Evolutionary conservation across 2,113 vertebrate species (phyloP).

Genomic region (Cinclus mexicanus): DNA sequence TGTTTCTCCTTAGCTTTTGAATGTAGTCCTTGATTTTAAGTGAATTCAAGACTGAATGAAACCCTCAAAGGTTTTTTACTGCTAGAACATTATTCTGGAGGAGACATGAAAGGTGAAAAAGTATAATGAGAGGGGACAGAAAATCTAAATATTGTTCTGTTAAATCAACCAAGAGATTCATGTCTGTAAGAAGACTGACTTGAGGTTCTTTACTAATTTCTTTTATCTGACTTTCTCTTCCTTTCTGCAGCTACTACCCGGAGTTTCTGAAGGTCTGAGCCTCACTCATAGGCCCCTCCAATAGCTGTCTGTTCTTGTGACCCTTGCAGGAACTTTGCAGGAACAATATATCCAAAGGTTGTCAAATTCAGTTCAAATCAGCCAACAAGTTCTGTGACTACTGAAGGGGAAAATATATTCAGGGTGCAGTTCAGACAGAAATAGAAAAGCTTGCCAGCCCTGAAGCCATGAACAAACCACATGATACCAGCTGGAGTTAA

Average conservation of each 20-base stretch:
- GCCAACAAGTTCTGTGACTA: not conserved
- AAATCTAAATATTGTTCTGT: not conserved
- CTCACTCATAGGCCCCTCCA: not conserved
- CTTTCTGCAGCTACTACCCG: not conserved
- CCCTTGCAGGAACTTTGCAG: not conserved
- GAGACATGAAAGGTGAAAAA: not conserved
- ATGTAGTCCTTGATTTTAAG: not conserved
- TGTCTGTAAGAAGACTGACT: not conserved
- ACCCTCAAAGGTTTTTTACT: not conserved
- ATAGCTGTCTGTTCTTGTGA: not conserved
- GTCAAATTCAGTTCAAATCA: slow-evolving; percentile 20
- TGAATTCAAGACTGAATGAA: not conserved
- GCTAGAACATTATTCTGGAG: not conserved
- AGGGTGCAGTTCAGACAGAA: not conserved
- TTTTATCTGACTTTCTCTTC: not conserved
- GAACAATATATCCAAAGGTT: not conserved
- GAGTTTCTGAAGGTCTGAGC: not conserved
- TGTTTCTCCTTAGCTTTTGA: not conserved
- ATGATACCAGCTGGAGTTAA: not conserved
- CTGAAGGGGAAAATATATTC: slow-evolving; percentile 12
- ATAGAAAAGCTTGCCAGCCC: not conserved
- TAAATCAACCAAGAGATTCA: not conserved
- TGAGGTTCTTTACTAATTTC: not conserved
- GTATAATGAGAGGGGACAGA: not conserved
- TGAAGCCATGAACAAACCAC: not conserved